phyloP scores from a whole-genome alignment of 2,113 vertebrate genomes.

The Amblyopsis rosae region DNA sequence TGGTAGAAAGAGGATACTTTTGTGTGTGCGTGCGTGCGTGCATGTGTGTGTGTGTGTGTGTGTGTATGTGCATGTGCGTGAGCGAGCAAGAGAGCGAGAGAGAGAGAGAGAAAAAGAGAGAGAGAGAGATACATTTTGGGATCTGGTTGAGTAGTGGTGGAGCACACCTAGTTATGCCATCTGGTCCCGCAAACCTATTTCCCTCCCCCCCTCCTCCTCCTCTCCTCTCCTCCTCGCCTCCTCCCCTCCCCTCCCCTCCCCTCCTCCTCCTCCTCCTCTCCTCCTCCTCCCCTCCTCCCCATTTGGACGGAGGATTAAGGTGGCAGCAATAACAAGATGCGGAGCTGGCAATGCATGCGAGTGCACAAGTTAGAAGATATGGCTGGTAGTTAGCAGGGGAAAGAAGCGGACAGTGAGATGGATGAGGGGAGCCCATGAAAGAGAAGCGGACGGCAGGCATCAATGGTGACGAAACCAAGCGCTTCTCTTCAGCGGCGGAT shows the following conservation, averaged over 20 bases:
- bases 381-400: background rate
- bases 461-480: slow-evolving; percentile 48
- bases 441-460: background rate
- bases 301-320: slow-evolving; percentile 76
- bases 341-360: slow-evolving; percentile 69
- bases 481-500: slow-evolving; percentile 51
- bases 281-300: slow-evolving; percentile 56
- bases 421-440: background rate
- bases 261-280: slow-evolving; percentile 19
- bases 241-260: slow-evolving; percentile 41
- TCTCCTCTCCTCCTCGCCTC: slow-evolving; percentile 18
- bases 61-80: slow-evolving; percentile 21
- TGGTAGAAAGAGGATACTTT: slow-evolving; percentile 15
- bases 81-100: slow-evolving; percentile 6
- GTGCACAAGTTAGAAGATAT: slow-evolving; percentile 53
- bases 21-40: slow-evolving; percentile 36
- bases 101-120: slow-evolving; percentile 14
- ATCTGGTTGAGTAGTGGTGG: slow-evolving; percentile 66
- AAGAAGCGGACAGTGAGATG: slow-evolving; percentile 8
- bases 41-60: slow-evolving; percentile 27
- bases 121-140: slow-evolving; percentile 47
- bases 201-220: slow-evolving; percentile 41
- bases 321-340: slow-evolving; percentile 73
- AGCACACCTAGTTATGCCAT: slow-evolving; percentile 78
- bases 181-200: slow-evolving; percentile 64